A percentile compares a stretch with the other conserved stretches of the same genome.
Evolutionary conservation across 2,797 vertebrate species (phyloP).

Genomic region (Megalops cyprinoides): DNA sequence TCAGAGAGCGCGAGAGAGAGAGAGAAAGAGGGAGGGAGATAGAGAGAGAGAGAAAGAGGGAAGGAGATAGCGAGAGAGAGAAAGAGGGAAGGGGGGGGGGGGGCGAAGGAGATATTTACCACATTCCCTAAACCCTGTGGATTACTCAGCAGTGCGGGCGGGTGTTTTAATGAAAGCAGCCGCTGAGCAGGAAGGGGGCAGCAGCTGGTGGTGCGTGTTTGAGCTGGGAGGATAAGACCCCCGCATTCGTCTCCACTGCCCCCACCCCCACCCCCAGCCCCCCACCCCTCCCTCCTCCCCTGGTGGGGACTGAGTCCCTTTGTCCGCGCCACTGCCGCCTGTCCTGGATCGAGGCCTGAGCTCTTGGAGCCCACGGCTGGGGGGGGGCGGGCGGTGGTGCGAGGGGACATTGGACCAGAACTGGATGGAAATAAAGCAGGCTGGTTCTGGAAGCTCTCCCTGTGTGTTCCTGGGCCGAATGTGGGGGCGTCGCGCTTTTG

Average conservation of each 20-base stretch:
- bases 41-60: background rate
- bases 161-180: conserved; percentile 42
- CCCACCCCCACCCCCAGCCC: background rate
- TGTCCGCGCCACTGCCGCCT: conserved; percentile 73
- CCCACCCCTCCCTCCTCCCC: background rate
- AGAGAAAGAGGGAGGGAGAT: conserved; percentile 4
- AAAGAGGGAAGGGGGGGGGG: conserved; percentile 38
- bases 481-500: conserved; percentile 10
- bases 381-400: background rate
- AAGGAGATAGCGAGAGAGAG: conserved; percentile 30
- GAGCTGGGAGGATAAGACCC: conserved; percentile 78
- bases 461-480: background rate
- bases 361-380: conserved; percentile 38
- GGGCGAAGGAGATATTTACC: conserved; percentile 61
- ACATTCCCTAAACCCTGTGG: conserved; percentile 66
- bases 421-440: background rate
- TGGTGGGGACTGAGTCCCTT: conserved; percentile 75
- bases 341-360: conserved; percentile 70
- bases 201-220: conserved; percentile 35
- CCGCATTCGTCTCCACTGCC: conserved; percentile 8
- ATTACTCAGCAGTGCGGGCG: conserved; percentile 67
- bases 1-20: conserved; percentile 31
- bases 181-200: conserved; percentile 36
- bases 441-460: background rate
- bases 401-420: background rate